Evolutionary conservation across 2,888 invertebrate species (phyloP), one percentile per base, ranked within the genome.

Genomic region (Pimpla rufipes): DNA sequence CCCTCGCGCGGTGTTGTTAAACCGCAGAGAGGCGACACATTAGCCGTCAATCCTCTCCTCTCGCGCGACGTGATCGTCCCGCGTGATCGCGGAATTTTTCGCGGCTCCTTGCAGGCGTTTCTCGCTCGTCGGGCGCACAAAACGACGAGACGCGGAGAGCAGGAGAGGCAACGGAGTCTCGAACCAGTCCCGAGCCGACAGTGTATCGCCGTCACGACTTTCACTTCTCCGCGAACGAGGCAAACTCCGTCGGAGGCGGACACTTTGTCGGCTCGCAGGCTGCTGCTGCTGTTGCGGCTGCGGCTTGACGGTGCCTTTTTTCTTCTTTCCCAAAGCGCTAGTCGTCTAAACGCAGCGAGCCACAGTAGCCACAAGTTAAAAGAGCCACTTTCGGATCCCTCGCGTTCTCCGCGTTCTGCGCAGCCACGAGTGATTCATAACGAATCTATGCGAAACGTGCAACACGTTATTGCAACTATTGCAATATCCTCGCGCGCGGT

Each of bases 201-300:
- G 59, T 71, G 70, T 42, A 79, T 45, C 23, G 29, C 29, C 55
- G 66, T 73, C 57, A 23, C 71, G 76, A 83, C 83, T 83, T 83
- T 83, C 83, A 83, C 83, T 83, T 83, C 79, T 83, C 79, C 79
- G 79, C 79, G 83, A 79, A 79, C 76, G 83, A 83, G 83, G 76
- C 76, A 67, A 83, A 79, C 83, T 75, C 79, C 76, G 68, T 76
- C 79, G 79, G 76, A 83, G 79, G 83, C 79, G 79, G 79, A 79
- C 71, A 83, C 83, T 83, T 83, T 83, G 83, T 83, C 83, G 83
- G 83, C 73, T 71, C n/a, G 21, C n/a, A n/a, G 37, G 37, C 68
- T 68, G 68, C 68, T 70, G 70, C 47, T 52, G 73, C 66, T 37
- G 37, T 42, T 11, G 52, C 21, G 62, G 18, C 29, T 52, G 50